Evolutionary conservation across 2,888 invertebrate genomes (phyloP), one percentile per base, ranked within the genome.

Genomic region (Willowsia nigromaculata): DNA sequence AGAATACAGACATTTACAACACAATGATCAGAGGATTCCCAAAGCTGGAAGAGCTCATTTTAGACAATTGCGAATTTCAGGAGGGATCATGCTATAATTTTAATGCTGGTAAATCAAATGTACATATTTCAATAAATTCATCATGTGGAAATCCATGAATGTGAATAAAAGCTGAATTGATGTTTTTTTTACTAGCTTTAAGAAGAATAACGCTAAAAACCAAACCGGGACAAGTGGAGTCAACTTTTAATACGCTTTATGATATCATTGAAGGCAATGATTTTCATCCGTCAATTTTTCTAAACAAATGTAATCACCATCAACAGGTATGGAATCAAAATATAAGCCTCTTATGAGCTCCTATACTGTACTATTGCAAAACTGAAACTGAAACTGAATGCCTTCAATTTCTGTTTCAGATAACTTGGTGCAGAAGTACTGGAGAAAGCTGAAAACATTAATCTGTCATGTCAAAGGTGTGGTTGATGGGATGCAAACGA

Each of bases 11-110:
- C 13, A 43, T 56, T 18, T 87, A 56, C 50, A 13, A 2, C 0
- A 27, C 9, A 11, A 13, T 87, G 11, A 81, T 62, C 53, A 27
- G 56, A 53, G 22, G 59, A 0, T 81, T 87, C 13, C 80, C 87
- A n/a, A 13, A 15, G 0, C 33, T 87, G 27, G 74, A 81, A 22
- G 71, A 87, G 43, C 15, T 87, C 1, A 18, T 87, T 0, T 33
- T 87, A 1, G 81, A 81, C 13, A 65, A 87, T 18, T 87, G 81
- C 37, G 81, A 81, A 2, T 56, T 27, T 37, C 15, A 65, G 9
- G 62, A 37, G 15, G 11, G 33, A 15, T 13, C 50, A 9, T 50
- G 50, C n/a, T 50, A 3, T n/a, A 11, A 40, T 15, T 3, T 15
- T 3, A 13, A n/a, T 9, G 50, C 50, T 50, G n/a, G 3, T 9